Conservation (phyloP, 2,113 vertebrate genomes). For the Rhea pennata region DNA sequence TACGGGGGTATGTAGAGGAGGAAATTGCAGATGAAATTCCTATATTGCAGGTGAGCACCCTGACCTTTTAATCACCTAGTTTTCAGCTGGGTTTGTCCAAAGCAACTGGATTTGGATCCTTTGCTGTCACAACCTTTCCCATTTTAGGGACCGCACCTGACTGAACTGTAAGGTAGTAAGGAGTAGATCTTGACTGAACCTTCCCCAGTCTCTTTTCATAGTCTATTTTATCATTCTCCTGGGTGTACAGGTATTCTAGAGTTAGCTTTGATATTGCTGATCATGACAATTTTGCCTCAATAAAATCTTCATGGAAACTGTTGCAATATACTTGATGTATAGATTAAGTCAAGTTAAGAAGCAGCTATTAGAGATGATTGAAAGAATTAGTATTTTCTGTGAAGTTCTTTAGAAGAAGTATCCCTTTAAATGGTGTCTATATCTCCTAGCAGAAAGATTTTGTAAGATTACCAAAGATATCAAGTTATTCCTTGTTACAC, state of each 20-base stretch:
- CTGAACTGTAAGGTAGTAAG: background rate
- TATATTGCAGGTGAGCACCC: background rate
- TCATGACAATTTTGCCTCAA: background rate
- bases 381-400: background rate
- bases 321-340: too few relatives aligned
- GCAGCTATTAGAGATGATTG: background rate
- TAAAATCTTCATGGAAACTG: background rate
- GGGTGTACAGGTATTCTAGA: background rate
- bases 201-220: background rate
- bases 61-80: background rate
- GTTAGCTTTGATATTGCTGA: background rate
- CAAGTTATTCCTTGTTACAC: background rate
- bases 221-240: background rate
- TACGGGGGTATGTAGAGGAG: background rate
- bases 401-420: background rate
- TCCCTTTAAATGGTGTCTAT: background rate
- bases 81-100: background rate
- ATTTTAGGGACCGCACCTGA: background rate
- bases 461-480: background rate
- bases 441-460: background rate
- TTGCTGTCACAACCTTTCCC: background rate
- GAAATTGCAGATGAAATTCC: background rate
- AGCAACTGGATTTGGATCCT: background rate
- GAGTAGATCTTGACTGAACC: background rate
- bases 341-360: background rate